A percentile compares a stretch with the other conserved stretches of the same genome.
These are phyloP conservation scores for Nomada fabriciana DNA, from an alignment of 2,888 invertebrate genomes.

Conservation along the genomic window DNA sequence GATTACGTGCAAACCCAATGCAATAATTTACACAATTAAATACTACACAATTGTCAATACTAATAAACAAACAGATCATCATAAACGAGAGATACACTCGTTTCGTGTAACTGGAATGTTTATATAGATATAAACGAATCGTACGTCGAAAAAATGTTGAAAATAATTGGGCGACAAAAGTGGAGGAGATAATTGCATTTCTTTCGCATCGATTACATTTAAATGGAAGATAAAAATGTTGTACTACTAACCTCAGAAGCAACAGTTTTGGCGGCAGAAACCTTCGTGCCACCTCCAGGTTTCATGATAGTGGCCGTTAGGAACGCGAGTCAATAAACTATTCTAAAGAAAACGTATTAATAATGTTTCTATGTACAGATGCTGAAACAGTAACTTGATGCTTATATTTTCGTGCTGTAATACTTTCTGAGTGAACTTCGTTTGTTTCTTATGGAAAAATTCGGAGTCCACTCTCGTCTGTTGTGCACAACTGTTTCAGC, in stretches of 20 bases:
- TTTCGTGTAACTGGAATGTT: not conserved
- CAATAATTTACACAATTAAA: not conserved
- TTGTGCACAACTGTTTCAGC: not conserved
- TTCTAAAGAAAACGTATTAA: conserved; percentile 3
- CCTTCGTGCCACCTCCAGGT: conserved; percentile 77
- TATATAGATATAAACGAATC: not conserved
- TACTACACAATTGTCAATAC: not conserved
- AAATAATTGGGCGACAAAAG: not conserved
- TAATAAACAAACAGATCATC: not conserved
- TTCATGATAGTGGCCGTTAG: conserved; percentile 71
- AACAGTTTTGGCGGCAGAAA: conserved; percentile 75
- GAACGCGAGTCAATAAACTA: conserved; percentile 30
- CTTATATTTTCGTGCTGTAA: not conserved
- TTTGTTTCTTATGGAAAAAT: not conserved
- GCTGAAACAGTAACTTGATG: not conserved
- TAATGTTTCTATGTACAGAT: not conserved
- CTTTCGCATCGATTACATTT: not conserved
- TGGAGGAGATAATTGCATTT: not conserved
- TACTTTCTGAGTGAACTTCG: too few species aligned
- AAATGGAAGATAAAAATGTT: conserved; percentile 14
- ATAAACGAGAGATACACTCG: not conserved
- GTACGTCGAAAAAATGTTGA: not conserved
- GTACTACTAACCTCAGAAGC: conserved; percentile 77
- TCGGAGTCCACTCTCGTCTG: not conserved
- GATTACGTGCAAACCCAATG: not conserved